Percentiles rank a stretch among this genome's conserved stretches.
phyloP scores from a whole-genome alignment of 1,140 invertebrate species.

The Glossosoma conforme region DNA sequence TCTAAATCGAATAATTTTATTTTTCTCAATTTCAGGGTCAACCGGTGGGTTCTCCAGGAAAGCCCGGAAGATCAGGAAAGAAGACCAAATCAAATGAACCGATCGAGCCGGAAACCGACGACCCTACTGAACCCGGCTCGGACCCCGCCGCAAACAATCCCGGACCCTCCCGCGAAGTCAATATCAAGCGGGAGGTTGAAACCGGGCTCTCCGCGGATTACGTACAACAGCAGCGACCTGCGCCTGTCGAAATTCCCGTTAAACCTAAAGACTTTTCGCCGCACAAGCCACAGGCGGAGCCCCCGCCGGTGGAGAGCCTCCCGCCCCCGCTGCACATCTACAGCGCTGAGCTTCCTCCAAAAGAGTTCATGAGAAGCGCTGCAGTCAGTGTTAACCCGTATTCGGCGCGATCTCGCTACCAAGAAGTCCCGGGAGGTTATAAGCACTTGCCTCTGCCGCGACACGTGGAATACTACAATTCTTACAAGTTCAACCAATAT shows the following conservation, averaged over 20 bases:
- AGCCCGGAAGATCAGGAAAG: constrained; percentile 35
- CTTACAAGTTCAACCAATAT: constrained; percentile 1
- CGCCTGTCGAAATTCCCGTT: too few species aligned
- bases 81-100: constrained; percentile 41
- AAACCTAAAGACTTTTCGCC: too few species aligned
- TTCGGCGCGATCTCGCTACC: background rate
- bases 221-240: constrained; percentile 33
- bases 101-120: constrained; percentile 31
- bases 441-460: background rate
- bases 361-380: background rate
- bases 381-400: background rate
- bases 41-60: constrained; percentile 39
- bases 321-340: background rate
- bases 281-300: constrained; percentile 1
- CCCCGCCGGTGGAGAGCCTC: background rate
- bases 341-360: background rate
- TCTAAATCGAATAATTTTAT: constrained; percentile 1
- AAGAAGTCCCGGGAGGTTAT: background rate
- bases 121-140: too few species aligned
- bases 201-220: too few species aligned
- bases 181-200: too few species aligned
- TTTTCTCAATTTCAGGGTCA: constrained; percentile 29
- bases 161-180: constrained; percentile 37
- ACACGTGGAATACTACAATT: background rate
- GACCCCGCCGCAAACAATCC: constrained; percentile 9